Conservation (phyloP, 2,797 vertebrate species). For the Lagocephalus sceleratus region DNA sequence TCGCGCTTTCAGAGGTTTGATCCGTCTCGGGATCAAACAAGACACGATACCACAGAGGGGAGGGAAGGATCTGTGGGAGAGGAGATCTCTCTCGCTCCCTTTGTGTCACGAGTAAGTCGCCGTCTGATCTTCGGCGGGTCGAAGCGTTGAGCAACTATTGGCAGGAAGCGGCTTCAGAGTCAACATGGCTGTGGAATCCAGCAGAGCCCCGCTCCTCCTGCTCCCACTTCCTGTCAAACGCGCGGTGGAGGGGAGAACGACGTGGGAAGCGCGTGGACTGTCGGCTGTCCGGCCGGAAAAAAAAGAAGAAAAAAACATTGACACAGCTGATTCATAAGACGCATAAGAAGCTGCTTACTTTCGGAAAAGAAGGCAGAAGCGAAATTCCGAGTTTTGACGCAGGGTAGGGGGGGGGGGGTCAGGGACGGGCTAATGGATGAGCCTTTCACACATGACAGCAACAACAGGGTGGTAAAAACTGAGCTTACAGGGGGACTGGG, state of each 20-base stretch:
- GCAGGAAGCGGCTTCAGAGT: too few relatives aligned
- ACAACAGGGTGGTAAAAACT: background rate
- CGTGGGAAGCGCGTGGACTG: too few relatives aligned
- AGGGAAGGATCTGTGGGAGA: background rate
- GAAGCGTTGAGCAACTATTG: background rate
- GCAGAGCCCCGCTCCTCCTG: too few relatives aligned
- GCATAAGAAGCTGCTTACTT: background rate
- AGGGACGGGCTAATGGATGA: background rate
- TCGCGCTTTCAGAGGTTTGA: too few relatives aligned
- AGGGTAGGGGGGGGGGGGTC: background rate
- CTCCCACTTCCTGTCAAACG: too few relatives aligned
- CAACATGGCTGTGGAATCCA: too few relatives aligned
- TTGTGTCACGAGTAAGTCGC: background rate
- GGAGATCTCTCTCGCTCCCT: background rate
- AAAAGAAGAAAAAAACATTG: too few relatives aligned
- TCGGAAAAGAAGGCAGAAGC: background rate
- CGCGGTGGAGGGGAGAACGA: too few relatives aligned
- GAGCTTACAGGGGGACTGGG: slow-evolving; percentile 12
- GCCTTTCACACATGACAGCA: background rate
- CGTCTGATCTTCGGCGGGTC: background rate
- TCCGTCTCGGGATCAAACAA: too few relatives aligned
- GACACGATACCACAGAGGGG: background rate
- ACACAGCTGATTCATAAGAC: too few relatives aligned
- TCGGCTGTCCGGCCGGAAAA: too few relatives aligned
- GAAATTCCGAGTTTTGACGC: background rate